Base-by-base conservation (phyloP, 2,113 vertebrate genomes). In the Saccopteryx bilineata region DNA sequence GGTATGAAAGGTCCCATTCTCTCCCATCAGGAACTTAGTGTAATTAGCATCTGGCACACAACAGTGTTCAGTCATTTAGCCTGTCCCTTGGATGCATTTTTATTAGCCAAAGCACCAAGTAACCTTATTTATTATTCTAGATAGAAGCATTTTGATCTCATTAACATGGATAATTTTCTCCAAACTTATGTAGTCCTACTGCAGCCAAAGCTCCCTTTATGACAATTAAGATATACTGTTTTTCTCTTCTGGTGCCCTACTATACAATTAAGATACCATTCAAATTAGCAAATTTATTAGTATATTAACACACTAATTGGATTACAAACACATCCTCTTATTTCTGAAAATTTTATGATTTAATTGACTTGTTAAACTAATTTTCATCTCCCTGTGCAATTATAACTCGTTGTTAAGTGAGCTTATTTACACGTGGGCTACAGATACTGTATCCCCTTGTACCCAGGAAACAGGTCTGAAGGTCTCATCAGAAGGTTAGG, bases 351-450 rank as follows among this genome's bases (percentile, higher is more conserved):
- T 83, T 96, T 98, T 98, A 97, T 98, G 95, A 97, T 98, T 98
- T 98, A 98, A 98, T 98, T 98, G 97, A 97, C 97, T 98, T 97
- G 93, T 97, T 98, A 98, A 98, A 97, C 96, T 97, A 97, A 98
- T 98, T 98, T 98, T 98, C 90, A 88, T 97, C 88, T 98, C 95
- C 97, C 93, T 96, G 10, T 96, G 96, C 96, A 98, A 98, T 98
- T 97, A 97, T 98, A 98, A 97, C 75, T 97, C 24, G 94, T 97
- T 86, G 92, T 97, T 98, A 98, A 98, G 95, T 97, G 86, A 98
- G 96, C 92, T 98, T 98, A 97, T 98, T 98, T 98, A 97, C 90
- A 96, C 90, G 87, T 93, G 89, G 95, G 96, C 97, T 97, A 96
- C 54, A 95, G 94, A 97, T 93, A 93, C 19, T 79, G 94, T 65